Evolutionary conservation across 2,888 invertebrate species (phyloP), one percentile per base, ranked within the genome.

Genomic region (Drosophila neonasuta): DNA sequence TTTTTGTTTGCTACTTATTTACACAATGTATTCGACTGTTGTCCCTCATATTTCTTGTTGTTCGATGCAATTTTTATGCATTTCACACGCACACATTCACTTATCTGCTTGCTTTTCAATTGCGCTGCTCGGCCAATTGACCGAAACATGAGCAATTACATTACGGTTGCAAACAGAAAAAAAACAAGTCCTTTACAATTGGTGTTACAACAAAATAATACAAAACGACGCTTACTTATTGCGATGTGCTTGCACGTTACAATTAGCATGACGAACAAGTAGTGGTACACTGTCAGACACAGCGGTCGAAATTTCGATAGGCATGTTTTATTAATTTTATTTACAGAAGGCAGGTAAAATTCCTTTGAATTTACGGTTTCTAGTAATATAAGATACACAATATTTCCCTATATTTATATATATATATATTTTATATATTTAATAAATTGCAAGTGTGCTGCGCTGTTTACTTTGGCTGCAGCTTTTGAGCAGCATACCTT

Each of bases 121-220:
- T 73, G 32, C 57, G 17, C 78, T 60, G 24, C 78, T 60, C 41
- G n/a, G 63, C 60, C 69, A 74, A 68, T 61, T 48, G 24, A 32
- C 34, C 42, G 20, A 55, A 55, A 45, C 48, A 52, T 52, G 39
- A 45, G 45, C 54, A 50, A 57, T 77, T 50, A 68, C 74, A 78
- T 74, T 61, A 61, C 74, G 46, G 46, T n/a, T 36, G n/a, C 11
- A 36, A 48, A 45, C 24, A 54, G 56, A 41, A 66, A 24, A 20
- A 55, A 59, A 57, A 72, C 15, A 66, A 36, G 51, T 74, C 59
- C 54, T 64, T 74, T 58, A 36, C 36, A 67, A 77, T 61, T 74
- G 11, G 36, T 11, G 69, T 74, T 74, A 64, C 74, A 74, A 78
- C 78, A 74, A 78, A 77, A 74, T 64, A 74, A 77, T 74, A 74